Percentiles rank a stretch among this genome's conserved stretches.
Evolutionary conservation across 64 coral and sea anemone genomes (phyloP).

Genomic region (Stichodactyla helianthus): DNA sequence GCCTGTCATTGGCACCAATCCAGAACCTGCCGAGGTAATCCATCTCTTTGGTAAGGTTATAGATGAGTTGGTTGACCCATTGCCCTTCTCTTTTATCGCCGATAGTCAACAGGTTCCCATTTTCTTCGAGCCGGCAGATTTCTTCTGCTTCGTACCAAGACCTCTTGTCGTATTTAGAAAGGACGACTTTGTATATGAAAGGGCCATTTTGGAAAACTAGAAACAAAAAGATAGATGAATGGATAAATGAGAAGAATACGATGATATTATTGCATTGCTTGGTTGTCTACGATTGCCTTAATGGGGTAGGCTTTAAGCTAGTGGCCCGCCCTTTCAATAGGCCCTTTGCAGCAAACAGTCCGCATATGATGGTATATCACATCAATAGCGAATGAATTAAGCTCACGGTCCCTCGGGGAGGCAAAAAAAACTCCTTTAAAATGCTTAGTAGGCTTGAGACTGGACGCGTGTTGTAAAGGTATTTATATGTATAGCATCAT

Average conservation of each 20-base stretch:
- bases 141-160: constrained; percentile 12
- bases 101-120: neutral
- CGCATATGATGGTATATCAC: no score
- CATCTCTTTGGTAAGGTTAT: constrained; percentile 19
- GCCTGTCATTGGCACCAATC: constrained; percentile 7
- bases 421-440: no score
- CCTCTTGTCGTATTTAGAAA: neutral
- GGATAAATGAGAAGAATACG: neutral
- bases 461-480: no score
- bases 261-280: no score
- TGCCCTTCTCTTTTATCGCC: neutral
- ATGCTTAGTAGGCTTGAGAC: no score
- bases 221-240: constrained; percentile 20
- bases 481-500: no score
- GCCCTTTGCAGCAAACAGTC: no score
- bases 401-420: no score
- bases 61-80: constrained; percentile 8
- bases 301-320: no score
- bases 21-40: constrained; percentile 11
- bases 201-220: constrained; percentile 27
- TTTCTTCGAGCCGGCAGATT: constrained; percentile 16
- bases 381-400: no score
- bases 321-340: no score
- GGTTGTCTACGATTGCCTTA: no score
- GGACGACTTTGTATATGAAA: constrained; percentile 9